These are phyloP conservation scores for Kryptopterus vitreolus DNA, from an alignment of 2,797 vertebrate species.

Conservation along the genomic window DNA sequence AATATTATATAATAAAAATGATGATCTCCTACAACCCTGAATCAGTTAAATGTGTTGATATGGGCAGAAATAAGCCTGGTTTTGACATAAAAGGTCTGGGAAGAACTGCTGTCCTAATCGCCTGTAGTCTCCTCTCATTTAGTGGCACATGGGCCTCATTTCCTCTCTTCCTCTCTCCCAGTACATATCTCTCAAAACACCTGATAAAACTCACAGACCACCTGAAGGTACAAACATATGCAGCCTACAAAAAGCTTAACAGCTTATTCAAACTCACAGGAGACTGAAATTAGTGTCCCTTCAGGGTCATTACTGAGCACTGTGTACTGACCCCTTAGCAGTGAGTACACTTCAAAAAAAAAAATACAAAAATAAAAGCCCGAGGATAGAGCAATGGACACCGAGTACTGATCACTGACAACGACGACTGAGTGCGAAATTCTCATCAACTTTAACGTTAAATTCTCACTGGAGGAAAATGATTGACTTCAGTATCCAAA, in stretches of 20 bases:
- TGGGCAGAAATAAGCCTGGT: conserved; percentile 29
- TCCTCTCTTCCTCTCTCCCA: conserved; percentile 59
- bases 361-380: too few relatives aligned
- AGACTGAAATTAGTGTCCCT: conserved; percentile 21
- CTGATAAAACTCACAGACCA: conserved; percentile 52
- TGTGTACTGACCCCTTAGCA: not conserved
- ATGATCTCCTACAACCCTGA: not conserved
- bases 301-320: conserved; percentile 10
- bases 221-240: conserved; percentile 40
- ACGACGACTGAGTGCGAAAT: not conserved
- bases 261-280: conserved; percentile 20
- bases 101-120: conserved; percentile 69
- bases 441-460: too few relatives aligned
- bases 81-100: conserved; percentile 60
- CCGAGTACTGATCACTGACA: not conserved
- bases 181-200: conserved; percentile 53
- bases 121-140: conserved; percentile 49
- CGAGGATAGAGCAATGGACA: not conserved
- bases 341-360: not conserved
- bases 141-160: conserved; percentile 70
- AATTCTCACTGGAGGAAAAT: too few relatives aligned
- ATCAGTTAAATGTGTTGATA: conserved; percentile 20
- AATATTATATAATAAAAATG: not conserved
- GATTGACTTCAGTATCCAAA: not conserved
- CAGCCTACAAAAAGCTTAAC: conserved; percentile 42